Conservation (phyloP, 2,113 vertebrate species). For the Martes martes region DNA sequence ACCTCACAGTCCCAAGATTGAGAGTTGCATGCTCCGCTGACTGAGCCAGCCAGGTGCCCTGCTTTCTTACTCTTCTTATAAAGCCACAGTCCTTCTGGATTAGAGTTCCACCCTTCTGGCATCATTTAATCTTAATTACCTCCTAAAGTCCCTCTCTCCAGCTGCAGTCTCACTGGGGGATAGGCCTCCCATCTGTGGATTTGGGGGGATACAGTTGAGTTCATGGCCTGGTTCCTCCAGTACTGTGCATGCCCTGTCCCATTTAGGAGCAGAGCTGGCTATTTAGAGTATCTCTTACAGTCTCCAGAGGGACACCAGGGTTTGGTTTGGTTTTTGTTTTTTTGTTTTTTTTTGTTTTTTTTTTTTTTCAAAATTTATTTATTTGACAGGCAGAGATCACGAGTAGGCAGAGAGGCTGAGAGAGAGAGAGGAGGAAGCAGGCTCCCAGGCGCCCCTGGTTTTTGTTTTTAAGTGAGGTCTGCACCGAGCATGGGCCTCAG, state of each 20-base stretch:
- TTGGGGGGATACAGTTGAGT: background rate
- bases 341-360: background rate
- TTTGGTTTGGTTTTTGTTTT: background rate
- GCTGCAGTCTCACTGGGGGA: background rate
- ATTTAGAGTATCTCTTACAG: background rate
- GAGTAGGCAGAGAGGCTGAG: no score
- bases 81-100: background rate
- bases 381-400: no score
- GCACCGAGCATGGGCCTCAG: background rate
- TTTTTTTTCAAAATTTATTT: background rate
- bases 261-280: background rate
- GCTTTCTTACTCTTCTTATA: background rate
- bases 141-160: background rate
- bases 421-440: no score
- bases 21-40: background rate
- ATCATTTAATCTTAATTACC: background rate
- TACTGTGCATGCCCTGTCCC: background rate
- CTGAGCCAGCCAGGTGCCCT: background rate
- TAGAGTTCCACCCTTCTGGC: background rate
- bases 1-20: background rate
- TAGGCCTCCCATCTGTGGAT: background rate
- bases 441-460: background rate
- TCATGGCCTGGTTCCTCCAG: background rate
- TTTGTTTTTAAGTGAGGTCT: background rate
- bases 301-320: background rate